Conservation (phyloP, 2,888 invertebrate genomes). For the Apodemia zela region DNA sequence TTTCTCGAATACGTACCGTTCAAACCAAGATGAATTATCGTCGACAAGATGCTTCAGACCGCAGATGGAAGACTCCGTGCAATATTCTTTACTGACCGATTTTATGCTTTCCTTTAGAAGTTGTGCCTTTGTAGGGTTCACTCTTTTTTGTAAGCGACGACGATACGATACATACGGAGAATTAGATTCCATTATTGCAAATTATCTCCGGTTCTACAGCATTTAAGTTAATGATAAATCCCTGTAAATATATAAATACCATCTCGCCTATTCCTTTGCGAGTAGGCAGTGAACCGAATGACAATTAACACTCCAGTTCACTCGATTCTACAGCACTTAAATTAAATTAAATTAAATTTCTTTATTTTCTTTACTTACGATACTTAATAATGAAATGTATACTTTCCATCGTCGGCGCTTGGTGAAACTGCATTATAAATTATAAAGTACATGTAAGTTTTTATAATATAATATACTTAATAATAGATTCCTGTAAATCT, state of each 20-base stretch:
- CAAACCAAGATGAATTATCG: constrained; percentile 53
- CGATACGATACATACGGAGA: constrained; percentile 35
- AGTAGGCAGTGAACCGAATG: no score
- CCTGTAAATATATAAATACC: neutral
- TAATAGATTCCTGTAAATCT: no score
- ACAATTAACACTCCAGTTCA: no score
- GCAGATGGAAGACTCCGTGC: constrained; percentile 68
- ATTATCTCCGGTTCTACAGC: neutral
- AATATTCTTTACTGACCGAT: constrained; percentile 60
- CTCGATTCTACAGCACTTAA: no score
- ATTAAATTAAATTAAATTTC: no score
- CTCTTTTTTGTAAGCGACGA: constrained; percentile 36
- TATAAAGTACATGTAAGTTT: no score
- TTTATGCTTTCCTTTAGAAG: constrained; percentile 55
- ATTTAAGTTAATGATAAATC: neutral
- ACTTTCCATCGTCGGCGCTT: no score
- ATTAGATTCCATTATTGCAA: constrained; percentile 29
- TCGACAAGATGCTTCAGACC: constrained; percentile 69
- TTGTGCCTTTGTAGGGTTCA: constrained; percentile 37
- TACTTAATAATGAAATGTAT: no score
- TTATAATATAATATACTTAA: no score
- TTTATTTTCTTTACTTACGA: no score
- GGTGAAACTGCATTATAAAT: no score
- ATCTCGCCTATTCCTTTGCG: no score
- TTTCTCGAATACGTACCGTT: constrained; percentile 55